A percentile compares a stretch with the other conserved stretches of the same genome.
Evolutionary conservation across 2,797 vertebrate species (phyloP).

Genomic region (Allobates femoralis): DNA sequence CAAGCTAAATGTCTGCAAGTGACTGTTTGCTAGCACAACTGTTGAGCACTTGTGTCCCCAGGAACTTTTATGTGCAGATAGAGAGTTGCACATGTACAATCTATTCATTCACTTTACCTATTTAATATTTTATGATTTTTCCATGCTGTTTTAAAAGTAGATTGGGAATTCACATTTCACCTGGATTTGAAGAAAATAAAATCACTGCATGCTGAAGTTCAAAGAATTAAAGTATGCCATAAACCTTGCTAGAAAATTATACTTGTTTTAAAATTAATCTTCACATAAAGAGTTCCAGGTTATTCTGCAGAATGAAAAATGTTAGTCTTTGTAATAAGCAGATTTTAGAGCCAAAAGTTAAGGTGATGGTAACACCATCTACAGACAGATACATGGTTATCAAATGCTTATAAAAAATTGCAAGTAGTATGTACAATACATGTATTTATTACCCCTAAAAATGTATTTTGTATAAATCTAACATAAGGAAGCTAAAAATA

Average conservation of each 20-base stretch:
- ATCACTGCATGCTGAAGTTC: slow-evolving; percentile 43
- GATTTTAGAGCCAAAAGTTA: background rate
- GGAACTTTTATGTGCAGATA: slow-evolving; percentile 58
- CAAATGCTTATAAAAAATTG: background rate
- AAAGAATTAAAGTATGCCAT: slow-evolving; percentile 34
- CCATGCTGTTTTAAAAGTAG: slow-evolving; percentile 47
- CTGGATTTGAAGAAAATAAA: slow-evolving; percentile 51
- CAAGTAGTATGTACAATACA: background rate
- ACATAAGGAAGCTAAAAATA: background rate
- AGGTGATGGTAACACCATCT: background rate
- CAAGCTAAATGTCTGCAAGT: slow-evolving; percentile 34
- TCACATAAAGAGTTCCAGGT: slow-evolving; percentile 23
- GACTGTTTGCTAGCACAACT: slow-evolving; percentile 52
- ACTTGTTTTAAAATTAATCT: slow-evolving; percentile 22
- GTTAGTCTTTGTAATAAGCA: background rate
- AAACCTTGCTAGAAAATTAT: slow-evolving; percentile 19
- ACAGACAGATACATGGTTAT: background rate
- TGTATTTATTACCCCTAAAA: background rate
- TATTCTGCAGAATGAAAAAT: background rate
- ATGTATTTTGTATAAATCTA: background rate
- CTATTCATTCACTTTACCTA: slow-evolving; percentile 48
- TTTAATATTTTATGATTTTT: slow-evolving; percentile 61
- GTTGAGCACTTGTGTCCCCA: slow-evolving; percentile 55
- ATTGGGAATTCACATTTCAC: slow-evolving; percentile 52
- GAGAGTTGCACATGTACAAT: slow-evolving; percentile 53